Conservation (phyloP, 1,140 invertebrate genomes). For the Gonatopus flavifemur region DNA sequence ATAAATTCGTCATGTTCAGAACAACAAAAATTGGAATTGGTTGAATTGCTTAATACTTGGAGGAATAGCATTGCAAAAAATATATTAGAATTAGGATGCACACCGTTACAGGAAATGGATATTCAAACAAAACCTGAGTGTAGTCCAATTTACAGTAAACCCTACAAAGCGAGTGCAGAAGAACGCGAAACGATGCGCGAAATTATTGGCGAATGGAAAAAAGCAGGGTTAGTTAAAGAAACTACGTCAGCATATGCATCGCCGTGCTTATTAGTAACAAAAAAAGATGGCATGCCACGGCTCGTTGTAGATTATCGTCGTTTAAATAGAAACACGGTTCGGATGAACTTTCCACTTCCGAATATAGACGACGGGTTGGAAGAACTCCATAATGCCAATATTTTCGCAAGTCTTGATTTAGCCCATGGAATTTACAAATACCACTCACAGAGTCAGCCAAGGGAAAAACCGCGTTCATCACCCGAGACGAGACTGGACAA, state of each 20-base stretch:
- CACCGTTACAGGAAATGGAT: conserved; percentile 4
- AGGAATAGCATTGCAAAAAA: conserved; percentile 7
- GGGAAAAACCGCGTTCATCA: no score
- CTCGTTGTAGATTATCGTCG: no score
- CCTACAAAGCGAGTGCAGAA: conserved; percentile 3
- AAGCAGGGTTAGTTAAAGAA: conserved; percentile 5
- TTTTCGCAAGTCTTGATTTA: no score
- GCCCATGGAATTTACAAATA: no score
- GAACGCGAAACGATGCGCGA: background rate
- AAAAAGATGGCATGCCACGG: no score
- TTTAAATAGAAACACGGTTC: no score
- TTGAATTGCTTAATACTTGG: conserved; percentile 2
- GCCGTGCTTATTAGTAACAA: no score
- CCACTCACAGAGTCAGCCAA: no score
- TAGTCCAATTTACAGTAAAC: background rate
- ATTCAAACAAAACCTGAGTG: conserved; percentile 1
- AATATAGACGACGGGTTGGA: no score
- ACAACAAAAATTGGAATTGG: conserved; percentile 3
- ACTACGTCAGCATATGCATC: background rate
- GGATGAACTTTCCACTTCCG: no score
- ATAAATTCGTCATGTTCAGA: background rate
- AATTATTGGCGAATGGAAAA: conserved; percentile 8
- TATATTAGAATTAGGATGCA: conserved; percentile 5
- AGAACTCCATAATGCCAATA: no score
- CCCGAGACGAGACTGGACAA: no score